phyloP scores from a whole-genome alignment of 2,888 invertebrate genomes.

The Agriopis marginaria region DNA sequence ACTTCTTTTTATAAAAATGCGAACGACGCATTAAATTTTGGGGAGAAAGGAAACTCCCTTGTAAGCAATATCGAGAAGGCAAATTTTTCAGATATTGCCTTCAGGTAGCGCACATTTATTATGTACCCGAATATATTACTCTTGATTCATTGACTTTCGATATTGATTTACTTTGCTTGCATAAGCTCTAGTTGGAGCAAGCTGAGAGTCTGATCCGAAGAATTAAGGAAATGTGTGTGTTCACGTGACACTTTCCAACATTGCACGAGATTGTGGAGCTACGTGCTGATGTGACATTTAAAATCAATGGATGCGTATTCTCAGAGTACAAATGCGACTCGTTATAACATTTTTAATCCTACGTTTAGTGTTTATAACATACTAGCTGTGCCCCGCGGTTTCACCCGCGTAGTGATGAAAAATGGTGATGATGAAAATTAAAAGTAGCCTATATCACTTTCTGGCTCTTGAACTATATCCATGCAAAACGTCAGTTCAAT shows the following conservation, averaged over 20 bases:
- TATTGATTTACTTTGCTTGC: conserved; percentile 86
- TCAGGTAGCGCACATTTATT: conserved; percentile 87
- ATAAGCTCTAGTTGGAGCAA: conserved; percentile 77
- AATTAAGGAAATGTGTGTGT: conserved; percentile 66
- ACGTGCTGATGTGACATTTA: neutral
- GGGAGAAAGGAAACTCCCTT: conserved; percentile 86
- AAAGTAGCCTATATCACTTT: too few species aligned
- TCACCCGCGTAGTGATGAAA: too few species aligned
- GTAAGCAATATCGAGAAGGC: conserved; percentile 87
- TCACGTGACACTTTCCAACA: conserved; percentile 50
- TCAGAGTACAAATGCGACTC: neutral
- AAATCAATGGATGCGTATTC: neutral
- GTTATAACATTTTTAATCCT: neutral
- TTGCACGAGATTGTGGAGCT: conserved; percentile 18
- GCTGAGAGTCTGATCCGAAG: conserved; percentile 67
- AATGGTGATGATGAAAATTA: too few species aligned
- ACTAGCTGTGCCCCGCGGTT: too few species aligned
- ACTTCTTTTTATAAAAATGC: conserved; percentile 87
- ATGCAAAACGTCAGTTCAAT: too few species aligned
- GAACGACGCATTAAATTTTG: conserved; percentile 86
- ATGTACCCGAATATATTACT: conserved; percentile 87
- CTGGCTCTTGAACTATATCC: too few species aligned
- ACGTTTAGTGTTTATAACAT: too few species aligned
- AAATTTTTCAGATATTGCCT: conserved; percentile 87
- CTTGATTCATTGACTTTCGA: conserved; percentile 86